Conservation (phyloP, 2,888 invertebrate genomes). For the Pharmacophagus antenor region DNA sequence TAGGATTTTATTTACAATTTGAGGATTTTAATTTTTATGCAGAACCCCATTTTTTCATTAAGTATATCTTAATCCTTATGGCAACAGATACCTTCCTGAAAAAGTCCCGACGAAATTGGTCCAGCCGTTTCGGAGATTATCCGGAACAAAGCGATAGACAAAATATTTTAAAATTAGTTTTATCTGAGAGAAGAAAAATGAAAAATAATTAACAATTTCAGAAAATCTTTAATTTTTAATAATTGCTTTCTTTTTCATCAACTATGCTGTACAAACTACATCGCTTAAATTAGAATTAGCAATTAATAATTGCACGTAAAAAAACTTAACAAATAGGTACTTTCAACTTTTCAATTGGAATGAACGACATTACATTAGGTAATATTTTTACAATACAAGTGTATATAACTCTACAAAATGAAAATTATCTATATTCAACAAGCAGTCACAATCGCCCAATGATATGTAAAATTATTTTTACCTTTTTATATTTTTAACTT, state of each 20-base stretch:
- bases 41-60: too few species aligned
- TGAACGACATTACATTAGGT: conserved; percentile 77
- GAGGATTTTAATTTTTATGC: too few species aligned
- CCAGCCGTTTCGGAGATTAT: too few species aligned
- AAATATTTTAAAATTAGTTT: too few species aligned
- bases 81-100: too few species aligned
- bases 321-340: conserved; percentile 81
- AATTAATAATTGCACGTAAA: conserved; percentile 82
- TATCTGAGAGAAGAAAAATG: too few species aligned
- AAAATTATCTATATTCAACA: conserved; percentile 72
- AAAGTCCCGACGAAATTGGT: too few species aligned
- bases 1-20: too few species aligned
- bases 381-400: conserved; percentile 62
- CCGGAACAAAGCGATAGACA: too few species aligned
- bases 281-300: conserved; percentile 80
- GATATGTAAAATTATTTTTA: conserved; percentile 79
- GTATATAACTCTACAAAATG: conserved; percentile 70
- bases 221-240: conserved; percentile 79
- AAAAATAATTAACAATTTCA: conserved; percentile 64
- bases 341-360: conserved; percentile 80
- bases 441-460: conserved; percentile 82
- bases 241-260: conserved; percentile 79
- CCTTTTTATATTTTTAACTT: conserved; percentile 32
- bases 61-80: too few species aligned
- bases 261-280: conserved; percentile 81